These are phyloP conservation scores for Colossoma macropomum DNA, from an alignment of 2,113 vertebrate genomes.

Conservation along the genomic window DNA sequence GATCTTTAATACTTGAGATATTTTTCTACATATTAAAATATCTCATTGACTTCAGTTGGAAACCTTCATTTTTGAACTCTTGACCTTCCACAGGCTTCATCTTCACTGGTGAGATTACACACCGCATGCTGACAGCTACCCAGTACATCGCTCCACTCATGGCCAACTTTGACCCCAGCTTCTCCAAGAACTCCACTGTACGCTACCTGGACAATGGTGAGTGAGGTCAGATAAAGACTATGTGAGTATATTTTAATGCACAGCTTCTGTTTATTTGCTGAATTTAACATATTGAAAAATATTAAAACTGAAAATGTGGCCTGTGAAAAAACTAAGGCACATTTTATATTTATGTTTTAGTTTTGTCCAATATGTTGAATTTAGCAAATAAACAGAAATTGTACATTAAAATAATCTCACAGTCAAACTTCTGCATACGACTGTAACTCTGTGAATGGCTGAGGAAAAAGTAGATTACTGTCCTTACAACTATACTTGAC, in stretches of 20 bases:
- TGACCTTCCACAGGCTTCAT: constrained; percentile 84
- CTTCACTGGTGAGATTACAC: constrained; percentile 90
- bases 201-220: constrained; percentile 91
- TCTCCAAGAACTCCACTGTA: constrained; percentile 88
- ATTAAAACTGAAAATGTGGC: too few relatives aligned
- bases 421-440: too few relatives aligned
- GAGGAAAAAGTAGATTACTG: too few relatives aligned
- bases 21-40: not conserved
- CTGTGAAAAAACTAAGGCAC: too few relatives aligned
- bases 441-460: too few relatives aligned
- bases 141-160: constrained; percentile 95
- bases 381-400: too few relatives aligned
- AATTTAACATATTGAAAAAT: too few relatives aligned
- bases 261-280: not conserved
- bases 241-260: not conserved
- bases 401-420: too few relatives aligned
- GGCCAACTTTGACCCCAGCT: constrained; percentile 98
- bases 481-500: too few relatives aligned
- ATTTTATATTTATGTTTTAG: too few relatives aligned
- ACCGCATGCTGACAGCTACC: constrained; percentile 95
- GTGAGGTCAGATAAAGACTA: constrained; percentile 37
- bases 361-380: too few relatives aligned
- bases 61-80: constrained; percentile 14
- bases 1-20: constrained; percentile 14
- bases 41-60: not conserved